Base-by-base conservation (phyloP, 2,113 vertebrate genomes). In the Ceyx cyanopectus region DNA sequence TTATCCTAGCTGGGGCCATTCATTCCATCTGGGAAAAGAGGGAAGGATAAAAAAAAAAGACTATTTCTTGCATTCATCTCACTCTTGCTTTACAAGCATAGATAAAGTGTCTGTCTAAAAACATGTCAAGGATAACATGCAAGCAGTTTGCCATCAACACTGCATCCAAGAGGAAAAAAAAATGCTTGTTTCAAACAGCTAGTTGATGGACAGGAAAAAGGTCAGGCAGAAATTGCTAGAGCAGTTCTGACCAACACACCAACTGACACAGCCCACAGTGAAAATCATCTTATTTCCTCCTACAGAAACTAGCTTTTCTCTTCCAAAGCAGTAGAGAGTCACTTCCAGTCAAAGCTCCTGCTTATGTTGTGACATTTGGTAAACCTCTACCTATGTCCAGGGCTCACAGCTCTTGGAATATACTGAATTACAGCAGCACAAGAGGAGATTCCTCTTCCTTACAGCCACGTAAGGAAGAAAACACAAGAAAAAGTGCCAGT, bases 401-500 rank as follows among this genome's bases (percentile, higher is more conserved):
- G 1, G 9, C 14, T 66, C 0, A 2, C 12, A 2, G 7, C 26
- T 56, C 82, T 34, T 14, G 6, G 13, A 72, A 53, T 5, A 34
- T 0, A 0, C 41, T 57, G n/a, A 76, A 62, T 10, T 61, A 53
- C 21, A 66, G 22, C 12, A 70, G 15, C 29, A 46, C 8, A 0
- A 1, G 1, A 3, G 32, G 9, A 1, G 1, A 54, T n/a, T 27
- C n/a, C 2, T 57, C 29, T 11, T 37, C 5, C 50, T 89, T 45
- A 11, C 21, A 90, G 19, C 23, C 10, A 12, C 0, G 1, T 19
- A 20, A 34, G 10, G 1, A 78, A 1, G 2, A 6, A 77, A 27
- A 43, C 12, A 19, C 7, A 76, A 61, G 27, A 26, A 41, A 27
- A 73, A 41, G 4, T 22, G 75, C 10, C 2, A 51, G 9, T 2